These are phyloP conservation scores for Homarus americanus DNA, from an alignment of 1,140 invertebrate species.

Conservation along the genomic window DNA sequence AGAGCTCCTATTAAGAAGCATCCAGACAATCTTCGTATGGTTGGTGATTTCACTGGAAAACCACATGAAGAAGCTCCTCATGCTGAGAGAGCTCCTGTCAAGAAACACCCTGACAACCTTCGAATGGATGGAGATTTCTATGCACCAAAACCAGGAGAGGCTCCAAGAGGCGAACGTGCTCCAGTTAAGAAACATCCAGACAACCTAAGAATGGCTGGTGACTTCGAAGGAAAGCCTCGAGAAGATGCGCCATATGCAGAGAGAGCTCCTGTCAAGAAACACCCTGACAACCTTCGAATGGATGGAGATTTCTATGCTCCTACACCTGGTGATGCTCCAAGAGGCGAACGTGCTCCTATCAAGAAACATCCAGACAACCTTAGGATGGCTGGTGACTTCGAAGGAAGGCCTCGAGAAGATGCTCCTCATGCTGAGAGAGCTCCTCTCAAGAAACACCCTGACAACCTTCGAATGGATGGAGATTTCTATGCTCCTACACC, in stretches of 20 bases:
- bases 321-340: conserved; percentile 12
- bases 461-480: conserved; percentile 59
- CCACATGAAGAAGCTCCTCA: conserved; percentile 67
- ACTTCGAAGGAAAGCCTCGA: conserved; percentile 13
- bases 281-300: conserved; percentile 22
- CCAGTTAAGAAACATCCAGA: conserved; percentile 21
- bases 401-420: conserved; percentile 48
- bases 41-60: conserved; percentile 75
- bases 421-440: conserved; percentile 41
- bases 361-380: conserved; percentile 40
- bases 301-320: conserved; percentile 40
- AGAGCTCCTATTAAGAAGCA: conserved; percentile 55
- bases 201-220: conserved; percentile 24
- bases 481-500: conserved; percentile 63
- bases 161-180: conserved; percentile 13
- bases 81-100: conserved; percentile 37
- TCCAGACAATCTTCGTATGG: conserved; percentile 67
- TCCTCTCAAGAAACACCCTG: conserved; percentile 54
- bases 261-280: conserved; percentile 33
- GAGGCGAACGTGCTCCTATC: conserved; percentile 21
- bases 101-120: conserved; percentile 43
- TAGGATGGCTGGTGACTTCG: conserved; percentile 50
- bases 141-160: neutral
- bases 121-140: conserved; percentile 26
- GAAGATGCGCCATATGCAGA: conserved; percentile 13